Evolutionary conservation across 2,888 invertebrate genomes (phyloP).

Genomic region (Emmelina monodactyla): DNA sequence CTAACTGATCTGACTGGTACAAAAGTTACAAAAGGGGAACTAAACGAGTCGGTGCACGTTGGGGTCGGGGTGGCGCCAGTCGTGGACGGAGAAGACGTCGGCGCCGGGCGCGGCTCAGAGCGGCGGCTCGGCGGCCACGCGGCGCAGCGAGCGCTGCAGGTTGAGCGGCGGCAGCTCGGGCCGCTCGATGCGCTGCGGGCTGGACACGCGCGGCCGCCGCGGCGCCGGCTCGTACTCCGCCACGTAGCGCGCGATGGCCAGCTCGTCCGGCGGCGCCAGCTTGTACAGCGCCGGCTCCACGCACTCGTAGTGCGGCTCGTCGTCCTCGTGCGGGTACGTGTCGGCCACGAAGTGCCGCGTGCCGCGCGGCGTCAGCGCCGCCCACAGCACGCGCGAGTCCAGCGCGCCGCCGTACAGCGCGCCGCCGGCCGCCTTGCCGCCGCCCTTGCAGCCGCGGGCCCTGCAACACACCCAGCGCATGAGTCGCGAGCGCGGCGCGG

Average conservation of each 20-base stretch:
- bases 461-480: no score
- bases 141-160: slow-evolving; percentile 62
- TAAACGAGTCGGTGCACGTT: no score
- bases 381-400: slow-evolving; percentile 80
- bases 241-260: slow-evolving; percentile 77
- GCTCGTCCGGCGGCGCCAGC: slow-evolving; percentile 52
- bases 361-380: slow-evolving; percentile 82
- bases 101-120: background rate
- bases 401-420: slow-evolving; percentile 60
- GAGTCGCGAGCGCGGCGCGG: no score
- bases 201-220: slow-evolving; percentile 75
- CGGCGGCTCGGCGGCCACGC: slow-evolving; percentile 18
- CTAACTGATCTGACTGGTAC: no score
- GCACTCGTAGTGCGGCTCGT: slow-evolving; percentile 75
- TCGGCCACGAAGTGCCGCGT: slow-evolving; percentile 80
- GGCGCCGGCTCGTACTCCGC: slow-evolving; percentile 73
- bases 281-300: slow-evolving; percentile 68
- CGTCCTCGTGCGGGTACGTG: slow-evolving; percentile 69
- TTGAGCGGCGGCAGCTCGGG: slow-evolving; percentile 83
- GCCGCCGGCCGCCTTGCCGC: slow-evolving; percentile 59
- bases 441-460: slow-evolving; percentile 62
- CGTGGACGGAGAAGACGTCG: background rate
- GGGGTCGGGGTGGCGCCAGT: background rate
- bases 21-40: no score
- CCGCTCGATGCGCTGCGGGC: slow-evolving; percentile 82